Evolutionary conservation across 2,113 vertebrate genomes (phyloP).

Genomic region (Pristiophorus japonicus): DNA sequence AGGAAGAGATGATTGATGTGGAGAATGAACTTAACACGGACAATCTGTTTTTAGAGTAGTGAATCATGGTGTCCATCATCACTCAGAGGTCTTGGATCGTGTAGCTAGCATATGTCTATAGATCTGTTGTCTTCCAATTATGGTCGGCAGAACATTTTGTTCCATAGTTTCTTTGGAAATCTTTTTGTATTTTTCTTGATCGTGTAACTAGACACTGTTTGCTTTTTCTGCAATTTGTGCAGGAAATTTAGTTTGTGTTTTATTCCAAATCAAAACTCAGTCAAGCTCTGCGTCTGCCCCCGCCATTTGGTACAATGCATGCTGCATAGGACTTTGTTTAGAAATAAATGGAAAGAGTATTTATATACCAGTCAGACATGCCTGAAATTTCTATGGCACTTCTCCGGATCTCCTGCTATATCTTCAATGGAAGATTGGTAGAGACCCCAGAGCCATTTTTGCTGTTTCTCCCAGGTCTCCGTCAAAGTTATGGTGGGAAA

Average conservation of each 20-base stretch:
- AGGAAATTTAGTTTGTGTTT: neutral
- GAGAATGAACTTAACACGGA: neutral
- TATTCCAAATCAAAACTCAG: neutral
- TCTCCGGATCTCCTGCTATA: neutral
- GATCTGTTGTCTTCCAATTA: neutral
- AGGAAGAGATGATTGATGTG: slow-evolving; percentile 4
- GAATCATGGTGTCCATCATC: neutral
- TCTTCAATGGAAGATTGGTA: neutral
- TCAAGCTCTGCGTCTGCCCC: neutral
- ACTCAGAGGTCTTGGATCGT: neutral
- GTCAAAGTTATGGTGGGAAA: neutral
- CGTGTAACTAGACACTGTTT: neutral
- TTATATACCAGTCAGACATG: neutral
- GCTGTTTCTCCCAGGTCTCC: neutral
- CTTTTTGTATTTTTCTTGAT: neutral
- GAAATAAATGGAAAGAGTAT: neutral
- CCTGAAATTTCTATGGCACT: neutral
- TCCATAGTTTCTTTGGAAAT: neutral
- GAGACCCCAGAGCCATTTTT: neutral
- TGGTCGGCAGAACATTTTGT: neutral
- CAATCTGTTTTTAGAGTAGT: neutral
- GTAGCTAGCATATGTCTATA: neutral
- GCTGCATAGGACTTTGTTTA: neutral
- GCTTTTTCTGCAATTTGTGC: neutral
- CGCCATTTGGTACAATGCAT: neutral